Evolutionary conservation across 2,888 invertebrate species (phyloP).

Genomic region (Trissolcus japonicus): DNA sequence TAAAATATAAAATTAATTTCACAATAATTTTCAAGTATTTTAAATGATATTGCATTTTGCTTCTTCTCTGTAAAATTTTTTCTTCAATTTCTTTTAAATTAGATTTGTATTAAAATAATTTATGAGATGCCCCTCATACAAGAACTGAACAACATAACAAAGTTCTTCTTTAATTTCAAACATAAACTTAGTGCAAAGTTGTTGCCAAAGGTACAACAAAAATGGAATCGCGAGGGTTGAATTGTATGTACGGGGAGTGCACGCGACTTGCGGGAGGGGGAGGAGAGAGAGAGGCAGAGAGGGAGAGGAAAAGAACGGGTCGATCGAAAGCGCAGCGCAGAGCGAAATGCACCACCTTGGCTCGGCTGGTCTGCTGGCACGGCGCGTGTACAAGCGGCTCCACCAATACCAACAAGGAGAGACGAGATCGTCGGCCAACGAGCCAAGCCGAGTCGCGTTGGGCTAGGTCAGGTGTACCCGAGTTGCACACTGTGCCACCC

Average conservation of each 20-base stretch:
- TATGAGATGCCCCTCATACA: no score
- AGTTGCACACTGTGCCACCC: conserved; percentile 75
- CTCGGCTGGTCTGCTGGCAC: conserved; percentile 67
- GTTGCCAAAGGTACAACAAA: no score
- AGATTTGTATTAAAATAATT: no score
- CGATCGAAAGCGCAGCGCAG: conserved; percentile 76
- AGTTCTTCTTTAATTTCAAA: no score
- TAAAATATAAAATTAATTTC: no score
- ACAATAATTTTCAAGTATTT: no score
- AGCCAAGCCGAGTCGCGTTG: conserved; percentile 75
- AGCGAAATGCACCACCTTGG: conserved; percentile 73
- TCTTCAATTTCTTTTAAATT: no score
- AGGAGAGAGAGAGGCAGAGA: conserved; percentile 49
- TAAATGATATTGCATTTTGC: no score
- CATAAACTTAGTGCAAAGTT: no score
- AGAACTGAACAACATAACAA: no score
- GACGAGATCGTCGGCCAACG: conserved; percentile 63
- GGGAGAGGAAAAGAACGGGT: conserved; percentile 61
- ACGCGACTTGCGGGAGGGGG: conserved; percentile 35
- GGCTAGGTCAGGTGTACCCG: conserved; percentile 76
- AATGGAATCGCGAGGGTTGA: conserved; percentile 33
- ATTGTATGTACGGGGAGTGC: conserved; percentile 47
- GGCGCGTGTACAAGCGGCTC: conserved; percentile 60
- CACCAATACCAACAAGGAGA: conserved; percentile 69
- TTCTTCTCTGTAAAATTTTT: no score